Percentiles rank a stretch among this genome's conserved stretches.
Evolutionary conservation across 2,113 vertebrate species (phyloP).

Genomic region (Opisthocomus hoazin): DNA sequence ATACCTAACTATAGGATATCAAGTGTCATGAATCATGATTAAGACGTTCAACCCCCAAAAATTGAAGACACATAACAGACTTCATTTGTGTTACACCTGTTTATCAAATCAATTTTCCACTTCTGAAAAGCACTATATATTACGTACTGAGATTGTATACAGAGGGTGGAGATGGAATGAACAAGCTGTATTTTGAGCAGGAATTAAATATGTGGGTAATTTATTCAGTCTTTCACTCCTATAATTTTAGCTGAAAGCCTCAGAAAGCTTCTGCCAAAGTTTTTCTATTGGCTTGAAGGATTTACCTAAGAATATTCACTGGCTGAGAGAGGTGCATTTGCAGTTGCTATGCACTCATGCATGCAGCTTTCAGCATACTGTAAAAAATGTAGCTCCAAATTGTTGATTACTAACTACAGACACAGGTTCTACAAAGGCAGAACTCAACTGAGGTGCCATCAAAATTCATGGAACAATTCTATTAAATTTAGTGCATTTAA

Average conservation of each 20-base stretch:
- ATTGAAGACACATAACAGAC: neutral
- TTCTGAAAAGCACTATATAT: neutral
- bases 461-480: neutral
- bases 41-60: neutral
- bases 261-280: neutral
- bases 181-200: neutral
- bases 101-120: neutral
- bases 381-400: neutral
- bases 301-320: neutral
- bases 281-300: neutral
- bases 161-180: neutral
- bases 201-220: constrained; percentile 11
- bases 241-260: constrained; percentile 23
- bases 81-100: neutral
- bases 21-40: neutral
- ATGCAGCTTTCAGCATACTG: neutral
- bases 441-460: neutral
- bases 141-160: neutral
- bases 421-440: neutral
- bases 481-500: neutral
- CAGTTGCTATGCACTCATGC: neutral
- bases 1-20: constrained; percentile 6
- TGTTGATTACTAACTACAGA: neutral
- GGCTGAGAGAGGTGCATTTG: neutral
- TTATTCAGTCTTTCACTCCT: constrained; percentile 33